Percentiles rank a stretch among this genome's conserved stretches.
Evolutionary conservation across 2,888 invertebrate species (phyloP).

Genomic region (Scaptomyza caliginosa): DNA sequence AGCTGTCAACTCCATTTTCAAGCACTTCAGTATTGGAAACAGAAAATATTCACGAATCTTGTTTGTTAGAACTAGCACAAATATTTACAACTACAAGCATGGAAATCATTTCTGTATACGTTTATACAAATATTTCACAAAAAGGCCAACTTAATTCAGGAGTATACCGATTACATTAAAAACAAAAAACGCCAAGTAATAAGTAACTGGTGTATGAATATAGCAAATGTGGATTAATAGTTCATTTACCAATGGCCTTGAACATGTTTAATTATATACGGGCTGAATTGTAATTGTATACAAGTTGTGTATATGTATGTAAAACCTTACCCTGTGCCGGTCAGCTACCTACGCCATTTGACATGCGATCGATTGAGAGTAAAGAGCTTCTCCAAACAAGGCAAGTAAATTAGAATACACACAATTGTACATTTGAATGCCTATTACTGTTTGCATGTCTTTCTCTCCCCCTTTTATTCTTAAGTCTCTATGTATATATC

Average conservation of each 20-base stretch:
- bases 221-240: background rate
- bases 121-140: background rate
- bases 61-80: background rate
- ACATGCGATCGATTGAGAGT: conserved; percentile 6
- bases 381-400: background rate
- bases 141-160: background rate
- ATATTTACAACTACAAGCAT: conserved; percentile 1
- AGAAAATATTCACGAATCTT: conserved; percentile 11
- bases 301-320: background rate
- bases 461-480: background rate
- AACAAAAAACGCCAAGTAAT: background rate
- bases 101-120: background rate
- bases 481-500: background rate
- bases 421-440: background rate
- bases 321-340: background rate
- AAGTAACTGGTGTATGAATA: background rate
- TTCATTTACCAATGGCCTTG: conserved; percentile 2
- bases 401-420: background rate
- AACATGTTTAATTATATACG: conserved; percentile 4
- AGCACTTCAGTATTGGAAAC: conserved; percentile 4
- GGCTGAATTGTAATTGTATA: background rate
- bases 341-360: conserved; percentile 25
- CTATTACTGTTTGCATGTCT: background rate
- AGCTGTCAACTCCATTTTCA: conserved; percentile 25
- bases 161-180: background rate